phyloP scores from a whole-genome alignment of 2,113 vertebrate genomes.

The Cathartes aura region DNA sequence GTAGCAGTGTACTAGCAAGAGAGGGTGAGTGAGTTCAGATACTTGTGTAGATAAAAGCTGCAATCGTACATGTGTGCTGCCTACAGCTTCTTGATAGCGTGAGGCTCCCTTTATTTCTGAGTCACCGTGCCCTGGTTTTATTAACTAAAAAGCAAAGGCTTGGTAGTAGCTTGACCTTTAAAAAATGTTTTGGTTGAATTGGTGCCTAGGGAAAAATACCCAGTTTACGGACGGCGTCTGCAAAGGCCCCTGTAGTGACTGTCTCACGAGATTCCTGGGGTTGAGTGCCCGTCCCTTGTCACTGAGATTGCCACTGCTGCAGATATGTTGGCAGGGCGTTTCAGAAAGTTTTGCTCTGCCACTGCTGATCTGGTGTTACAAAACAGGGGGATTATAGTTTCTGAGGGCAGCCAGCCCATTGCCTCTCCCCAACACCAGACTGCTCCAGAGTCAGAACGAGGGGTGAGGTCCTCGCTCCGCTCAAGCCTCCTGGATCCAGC shows the following conservation, averaged over 20 bases:
- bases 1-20: neutral
- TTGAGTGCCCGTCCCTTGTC: neutral
- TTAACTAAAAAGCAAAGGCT: neutral
- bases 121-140: neutral
- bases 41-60: neutral
- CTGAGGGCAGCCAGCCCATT: neutral
- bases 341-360: neutral
- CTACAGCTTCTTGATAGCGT: neutral
- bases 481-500: neutral
- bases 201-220: neutral
- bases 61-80: rapidly evolving
- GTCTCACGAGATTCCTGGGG: neutral
- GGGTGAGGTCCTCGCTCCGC: neutral
- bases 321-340: neutral
- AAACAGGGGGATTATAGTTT: neutral
- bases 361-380: neutral
- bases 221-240: neutral
- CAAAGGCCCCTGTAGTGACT: neutral
- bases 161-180: neutral
- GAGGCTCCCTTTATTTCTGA: neutral
- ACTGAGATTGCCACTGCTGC: neutral
- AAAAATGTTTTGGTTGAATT: neutral
- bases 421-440: neutral
- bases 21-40: neutral
- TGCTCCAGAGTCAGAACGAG: neutral